Conservation (phyloP, 30 jellyfish, hydroid and myxozoan species). For the Haliclystus octoradiatus region DNA sequence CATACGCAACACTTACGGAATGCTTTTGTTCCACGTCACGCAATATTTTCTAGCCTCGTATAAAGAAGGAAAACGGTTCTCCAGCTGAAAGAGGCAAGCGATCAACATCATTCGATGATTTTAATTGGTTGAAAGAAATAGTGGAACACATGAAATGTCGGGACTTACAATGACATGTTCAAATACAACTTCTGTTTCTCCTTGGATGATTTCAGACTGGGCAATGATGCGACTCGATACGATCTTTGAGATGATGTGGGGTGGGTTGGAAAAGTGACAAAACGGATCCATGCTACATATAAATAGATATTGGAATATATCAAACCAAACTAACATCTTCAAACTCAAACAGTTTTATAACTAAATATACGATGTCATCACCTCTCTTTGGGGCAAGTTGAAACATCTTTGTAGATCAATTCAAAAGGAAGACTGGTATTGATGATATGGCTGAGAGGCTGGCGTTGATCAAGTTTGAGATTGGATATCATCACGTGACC, state of each 20-base stretch:
- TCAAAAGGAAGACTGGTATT: conserved; percentile 6
- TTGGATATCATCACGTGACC: conserved; percentile 64
- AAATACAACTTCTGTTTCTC: conserved; percentile 44
- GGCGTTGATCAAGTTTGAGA: conserved; percentile 74
- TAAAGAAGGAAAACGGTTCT: conserved; percentile 8
- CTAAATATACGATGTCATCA: not conserved
- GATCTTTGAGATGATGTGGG: conserved; percentile 66
- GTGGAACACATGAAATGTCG: too few species aligned
- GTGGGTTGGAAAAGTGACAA: conserved; percentile 65
- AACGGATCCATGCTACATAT: conserved; percentile 56
- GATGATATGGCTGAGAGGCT: conserved; percentile 25
- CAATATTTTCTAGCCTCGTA: conserved; percentile 38
- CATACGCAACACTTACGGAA: conserved; percentile 54
- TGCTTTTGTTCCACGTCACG: conserved; percentile 47
- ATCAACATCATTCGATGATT: too few species aligned
- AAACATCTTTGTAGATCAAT: conserved; percentile 42
- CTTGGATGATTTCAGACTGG: conserved; percentile 13
- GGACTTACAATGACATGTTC: conserved; percentile 91
- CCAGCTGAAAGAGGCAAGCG: not conserved
- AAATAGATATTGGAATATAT: not conserved
- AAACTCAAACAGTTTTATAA: not conserved
- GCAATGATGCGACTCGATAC: conserved; percentile 50
- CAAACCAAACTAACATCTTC: not conserved
- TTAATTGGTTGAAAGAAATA: not conserved
- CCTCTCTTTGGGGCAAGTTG: conserved; percentile 83